Evolutionary conservation across 2,797 vertebrate genomes (phyloP), one percentile per base, ranked within the genome.

Genomic region (Micrastur ruficollis): DNA sequence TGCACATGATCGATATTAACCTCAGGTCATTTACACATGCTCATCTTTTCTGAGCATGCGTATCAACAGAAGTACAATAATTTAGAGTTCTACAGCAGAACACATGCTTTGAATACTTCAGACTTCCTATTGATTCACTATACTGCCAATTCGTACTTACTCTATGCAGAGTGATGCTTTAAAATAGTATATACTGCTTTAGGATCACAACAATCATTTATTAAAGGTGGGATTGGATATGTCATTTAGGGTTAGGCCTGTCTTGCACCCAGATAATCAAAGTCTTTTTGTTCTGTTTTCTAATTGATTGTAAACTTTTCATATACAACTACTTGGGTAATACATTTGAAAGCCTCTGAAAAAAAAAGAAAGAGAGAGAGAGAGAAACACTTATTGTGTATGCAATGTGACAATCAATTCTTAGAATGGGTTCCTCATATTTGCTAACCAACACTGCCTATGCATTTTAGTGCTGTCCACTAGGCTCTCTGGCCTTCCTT

Each of bases 1-100:
- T 75, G 62, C 59, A 93, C 86, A 71, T 75, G 83, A 91, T 31
- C 81, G 62, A 38, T 71, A 97, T 87, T 92, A 96, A 96, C 40
- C 52, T 58, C 49, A 46, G 36, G 31, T 81, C 53, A 50, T 50
- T 34, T 65, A 61, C 2, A 61, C 31, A 31, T 3, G 65, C 56
- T 90, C 59, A 79, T 92, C 85, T 95, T 87, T 90, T 47, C 94
- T 67, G 50, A 97, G 71, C n/a, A 59, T 55, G 34, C 40, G 6
- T 87, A 81, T 90, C 58, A 96, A 83, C 53, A 59, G 92, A 88
- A 89, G 68, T 56, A 86, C 71, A 96, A 81, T 81, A 46, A 94
- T 73, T 59, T 79, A 73, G 67, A 59, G 61, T 52, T 85, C 89
- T 68, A 73, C 23, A 88, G 63, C 29, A 81, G n/a, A 71, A 40